Conservation (phyloP, 2,113 vertebrate species). For the Cyrtonyx montezumae region DNA sequence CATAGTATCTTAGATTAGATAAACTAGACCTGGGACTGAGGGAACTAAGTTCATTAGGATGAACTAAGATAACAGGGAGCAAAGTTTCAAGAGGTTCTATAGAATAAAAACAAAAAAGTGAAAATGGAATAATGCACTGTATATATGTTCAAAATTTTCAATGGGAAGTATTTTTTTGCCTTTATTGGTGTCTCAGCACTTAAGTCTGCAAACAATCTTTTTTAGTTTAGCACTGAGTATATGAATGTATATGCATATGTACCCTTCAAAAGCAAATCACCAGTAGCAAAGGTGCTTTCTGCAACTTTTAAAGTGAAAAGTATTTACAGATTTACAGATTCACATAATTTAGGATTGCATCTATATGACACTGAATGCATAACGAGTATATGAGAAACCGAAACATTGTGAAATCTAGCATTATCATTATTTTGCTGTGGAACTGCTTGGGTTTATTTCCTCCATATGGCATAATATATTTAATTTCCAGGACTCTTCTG, state of each 20-base stretch:
- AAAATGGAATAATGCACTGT: neutral
- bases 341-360: neutral
- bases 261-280: neutral
- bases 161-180: neutral
- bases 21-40: neutral
- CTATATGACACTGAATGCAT: neutral
- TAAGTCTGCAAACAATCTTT: neutral
- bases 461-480: neutral
- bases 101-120: neutral
- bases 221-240: neutral
- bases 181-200: neutral
- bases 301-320: neutral
- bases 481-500: conserved; percentile 3
- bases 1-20: conserved; percentile 7
- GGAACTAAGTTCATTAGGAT: neutral
- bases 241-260: neutral
- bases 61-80: neutral
- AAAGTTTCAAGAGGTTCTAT: neutral
- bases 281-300: neutral
- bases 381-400: conserved; percentile 8
- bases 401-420: conserved; percentile 1
- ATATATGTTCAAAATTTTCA: neutral
- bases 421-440: neutral
- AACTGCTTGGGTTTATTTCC: conserved; percentile 24
- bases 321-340: neutral